Conservation (phyloP, 2,888 invertebrate species). For the Drosophila nigricruria region DNA sequence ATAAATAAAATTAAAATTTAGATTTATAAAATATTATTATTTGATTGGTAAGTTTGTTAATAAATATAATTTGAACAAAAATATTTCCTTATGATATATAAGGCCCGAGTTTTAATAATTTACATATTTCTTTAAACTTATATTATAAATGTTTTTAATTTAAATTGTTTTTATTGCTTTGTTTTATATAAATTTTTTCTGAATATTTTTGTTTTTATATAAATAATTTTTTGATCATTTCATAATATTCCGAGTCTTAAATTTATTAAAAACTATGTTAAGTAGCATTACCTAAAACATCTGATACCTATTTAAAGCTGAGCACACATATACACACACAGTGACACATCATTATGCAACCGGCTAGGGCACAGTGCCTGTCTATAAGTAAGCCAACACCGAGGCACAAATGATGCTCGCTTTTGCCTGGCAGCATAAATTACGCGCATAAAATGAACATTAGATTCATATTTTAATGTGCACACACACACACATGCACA, state of each 20-base stretch:
- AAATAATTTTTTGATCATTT: background rate
- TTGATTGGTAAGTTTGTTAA: too few relatives aligned
- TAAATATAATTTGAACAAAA: too few relatives aligned
- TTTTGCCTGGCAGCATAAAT: constrained; percentile 68
- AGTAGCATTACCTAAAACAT: background rate
- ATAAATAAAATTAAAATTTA: too few relatives aligned
- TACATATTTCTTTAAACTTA: too few relatives aligned
- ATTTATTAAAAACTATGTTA: background rate
- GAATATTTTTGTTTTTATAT: background rate
- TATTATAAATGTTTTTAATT: too few relatives aligned
- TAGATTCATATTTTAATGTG: constrained; percentile 79
- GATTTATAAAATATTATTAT: too few relatives aligned
- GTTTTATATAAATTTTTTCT: background rate
- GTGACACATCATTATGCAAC: constrained; percentile 40
- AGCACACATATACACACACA: constrained; percentile 1
- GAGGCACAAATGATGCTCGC: constrained; percentile 32
- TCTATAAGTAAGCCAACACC: constrained; percentile 14
- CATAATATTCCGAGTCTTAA: background rate
- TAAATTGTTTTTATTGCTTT: too few relatives aligned
- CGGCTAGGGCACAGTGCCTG: constrained; percentile 8
- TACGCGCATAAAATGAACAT: constrained; percentile 81
- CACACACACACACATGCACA: constrained; percentile 16
- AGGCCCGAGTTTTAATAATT: too few relatives aligned
- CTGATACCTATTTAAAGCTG: background rate
- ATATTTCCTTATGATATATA: too few relatives aligned